phyloP scores from a whole-genome alignment of 2,113 vertebrate species.

The Podarcis muralis region DNA sequence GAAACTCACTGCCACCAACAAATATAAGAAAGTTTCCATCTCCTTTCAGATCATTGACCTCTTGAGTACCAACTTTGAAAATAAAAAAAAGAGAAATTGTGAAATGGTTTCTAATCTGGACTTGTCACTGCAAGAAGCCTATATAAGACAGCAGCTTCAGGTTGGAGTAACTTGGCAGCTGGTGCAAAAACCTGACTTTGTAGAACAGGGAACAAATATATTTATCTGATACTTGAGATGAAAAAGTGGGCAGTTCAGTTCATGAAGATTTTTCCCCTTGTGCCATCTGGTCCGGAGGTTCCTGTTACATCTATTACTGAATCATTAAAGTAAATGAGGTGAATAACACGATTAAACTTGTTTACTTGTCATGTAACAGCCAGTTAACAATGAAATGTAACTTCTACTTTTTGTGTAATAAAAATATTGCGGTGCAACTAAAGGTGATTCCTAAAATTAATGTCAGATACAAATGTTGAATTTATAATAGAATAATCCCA shows the following conservation, averaged over 20 bases:
- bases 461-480: slow-evolving; percentile 63
- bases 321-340: slow-evolving; percentile 85
- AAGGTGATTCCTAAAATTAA: slow-evolving; percentile 55
- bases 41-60: not conserved
- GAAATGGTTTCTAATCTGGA: not conserved
- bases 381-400: slow-evolving; percentile 75
- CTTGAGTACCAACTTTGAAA: not conserved
- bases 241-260: slow-evolving; percentile 75
- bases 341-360: slow-evolving; percentile 81
- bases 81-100: not conserved
- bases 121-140: not conserved
- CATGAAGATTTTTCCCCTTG: slow-evolving; percentile 63
- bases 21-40: not conserved
- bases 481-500: slow-evolving; percentile 59
- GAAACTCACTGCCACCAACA: not conserved
- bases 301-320: slow-evolving; percentile 81
- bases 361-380: slow-evolving; percentile 80
- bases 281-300: slow-evolving; percentile 81
- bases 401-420: slow-evolving; percentile 58
- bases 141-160: slow-evolving; percentile 34
- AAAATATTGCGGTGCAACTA: slow-evolving; percentile 7
- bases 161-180: slow-evolving; percentile 73
- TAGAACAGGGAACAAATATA: slow-evolving; percentile 67
- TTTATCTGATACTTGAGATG: slow-evolving; percentile 80
- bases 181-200: slow-evolving; percentile 67